Evolutionary conservation across 2,888 invertebrate species (phyloP).

Genomic region (Heteropelma amictum): DNA sequence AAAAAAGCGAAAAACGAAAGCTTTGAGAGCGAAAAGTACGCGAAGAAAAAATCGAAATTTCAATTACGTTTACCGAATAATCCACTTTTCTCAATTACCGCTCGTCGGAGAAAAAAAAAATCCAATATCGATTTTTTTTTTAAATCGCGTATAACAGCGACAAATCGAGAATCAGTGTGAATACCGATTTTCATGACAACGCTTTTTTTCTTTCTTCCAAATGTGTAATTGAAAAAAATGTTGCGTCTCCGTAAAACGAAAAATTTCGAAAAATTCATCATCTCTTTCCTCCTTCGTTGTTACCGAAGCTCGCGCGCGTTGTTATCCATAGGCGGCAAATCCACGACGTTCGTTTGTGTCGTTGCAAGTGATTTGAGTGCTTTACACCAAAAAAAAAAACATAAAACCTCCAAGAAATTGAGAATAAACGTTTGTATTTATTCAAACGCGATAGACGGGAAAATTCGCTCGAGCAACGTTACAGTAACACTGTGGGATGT

Average conservation of each 20-base stretch:
- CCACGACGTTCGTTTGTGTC: slow-evolving; percentile 37
- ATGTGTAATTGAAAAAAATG: too few species aligned
- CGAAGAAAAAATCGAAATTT: background rate
- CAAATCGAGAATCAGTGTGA: too few species aligned
- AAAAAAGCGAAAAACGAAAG: background rate
- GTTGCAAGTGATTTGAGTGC: slow-evolving; percentile 25
- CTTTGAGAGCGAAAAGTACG: too few species aligned
- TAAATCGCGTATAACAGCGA: too few species aligned
- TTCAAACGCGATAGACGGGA: slow-evolving; percentile 18
- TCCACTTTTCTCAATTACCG: too few species aligned
- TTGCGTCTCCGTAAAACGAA: background rate
- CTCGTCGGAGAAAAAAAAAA: too few species aligned
- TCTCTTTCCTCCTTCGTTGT: background rate
- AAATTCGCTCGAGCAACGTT: slow-evolving; percentile 42
- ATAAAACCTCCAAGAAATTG: background rate
- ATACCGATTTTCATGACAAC: too few species aligned
- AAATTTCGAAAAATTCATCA: background rate
- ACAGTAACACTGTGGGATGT: slow-evolving; percentile 30
- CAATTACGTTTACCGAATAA: too few species aligned
- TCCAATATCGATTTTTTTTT: too few species aligned
- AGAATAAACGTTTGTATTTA: background rate
- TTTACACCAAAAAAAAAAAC: background rate
- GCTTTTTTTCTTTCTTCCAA: too few species aligned
- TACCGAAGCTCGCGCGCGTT: slow-evolving; percentile 4
- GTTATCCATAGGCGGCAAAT: background rate